Evolutionary conservation across 1,140 invertebrate genomes (phyloP), one percentile per base, ranked within the genome.

Genomic region (Agrilus planipennis): DNA sequence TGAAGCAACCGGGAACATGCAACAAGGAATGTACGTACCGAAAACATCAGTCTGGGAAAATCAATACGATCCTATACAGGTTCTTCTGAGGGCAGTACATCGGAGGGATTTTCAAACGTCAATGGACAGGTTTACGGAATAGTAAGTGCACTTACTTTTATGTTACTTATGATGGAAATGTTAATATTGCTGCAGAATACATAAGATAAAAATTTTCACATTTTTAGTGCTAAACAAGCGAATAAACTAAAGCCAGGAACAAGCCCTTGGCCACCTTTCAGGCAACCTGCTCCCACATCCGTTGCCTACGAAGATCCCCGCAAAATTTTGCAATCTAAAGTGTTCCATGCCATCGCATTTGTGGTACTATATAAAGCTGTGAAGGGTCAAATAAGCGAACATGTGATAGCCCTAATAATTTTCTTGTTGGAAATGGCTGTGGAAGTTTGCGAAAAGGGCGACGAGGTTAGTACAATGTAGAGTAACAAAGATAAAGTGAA

Each of bases 21-120:
- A 92, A 54, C 91, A 97, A 62, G 92, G 92, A 10, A 84, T 90
- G 67, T 97, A 95, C 63, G 81, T 84, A 28, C 91, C 91, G 7
- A 87, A 87, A 62, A 70, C 83, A 21, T 67, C 74, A 16, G 83
- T 96, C 16, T 97, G 92, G 92, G 79, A 91, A 55, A 72, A 80
- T 39, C 76, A 91, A 50, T 98, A 91, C 61, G 89, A 97, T 69
- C 93, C 93, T 2, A 74, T 98, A 31, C 89, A 94, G 62, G 86
- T 94, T 4, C 67, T 92, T 15, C 65, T 94, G 2, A 68, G 93
- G 54, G 89, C 89, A 17, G 86, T 95, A 2, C 89, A 96, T 64
- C 67, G 89, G 23, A 74, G 82, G 53, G 92, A 98, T 61, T 94
- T 92, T 60, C 92, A 96, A 65, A 77, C 82, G 12, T 89, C 91